Base-by-base conservation (phyloP, 2,888 invertebrate species). In the Harpalus rufipes region DNA sequence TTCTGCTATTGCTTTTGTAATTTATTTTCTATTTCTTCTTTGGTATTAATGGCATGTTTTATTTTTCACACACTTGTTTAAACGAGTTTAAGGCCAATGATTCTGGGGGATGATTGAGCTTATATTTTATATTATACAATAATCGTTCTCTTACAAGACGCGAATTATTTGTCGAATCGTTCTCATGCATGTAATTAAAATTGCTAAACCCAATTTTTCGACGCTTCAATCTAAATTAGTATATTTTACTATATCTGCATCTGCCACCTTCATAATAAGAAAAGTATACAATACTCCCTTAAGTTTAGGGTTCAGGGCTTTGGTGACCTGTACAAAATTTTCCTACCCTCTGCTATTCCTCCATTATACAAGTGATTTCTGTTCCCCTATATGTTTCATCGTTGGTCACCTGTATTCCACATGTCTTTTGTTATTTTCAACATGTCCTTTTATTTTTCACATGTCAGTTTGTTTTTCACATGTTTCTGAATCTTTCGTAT, bases 361-460 rank as follows among this genome's bases (percentile, higher is more conserved):
- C 32, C 2, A 12, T 51, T 12, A 51, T 51, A 51, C 44, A 51
- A 51, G 44, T 51, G 44, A 8, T 51, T 51, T 10, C 12, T 51
- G 5, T 7, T 51, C 12, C 2, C 44, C 44, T 12, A 7, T 12
- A 44, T 2, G 5, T 5, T 32, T 6, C 32, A 5, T 32, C 32
- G 5, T 32, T 32, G 4, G 10, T 51, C 44, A 51, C 44, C 44
- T 51, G 44, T 12, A 51, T 51, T 51, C 12, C 44, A 51, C 44
- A 51, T 51, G 44, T 51, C 44, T 51, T 51, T 51, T 32, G 32
- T 12, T 51, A 51, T 51, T 51, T 51, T 51, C 12, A 7, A 51
- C 44, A 51, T 51, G 44, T 51, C 44, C 44, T 51, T 51, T 51
- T 51, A 51, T 51, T 51, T 51, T 51, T 10, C 44, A 51, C 44